Evolutionary conservation across 2,113 vertebrate genomes (phyloP), one percentile per base, ranked within the genome.

Genomic region (Sakesphorus luctuosus): DNA sequence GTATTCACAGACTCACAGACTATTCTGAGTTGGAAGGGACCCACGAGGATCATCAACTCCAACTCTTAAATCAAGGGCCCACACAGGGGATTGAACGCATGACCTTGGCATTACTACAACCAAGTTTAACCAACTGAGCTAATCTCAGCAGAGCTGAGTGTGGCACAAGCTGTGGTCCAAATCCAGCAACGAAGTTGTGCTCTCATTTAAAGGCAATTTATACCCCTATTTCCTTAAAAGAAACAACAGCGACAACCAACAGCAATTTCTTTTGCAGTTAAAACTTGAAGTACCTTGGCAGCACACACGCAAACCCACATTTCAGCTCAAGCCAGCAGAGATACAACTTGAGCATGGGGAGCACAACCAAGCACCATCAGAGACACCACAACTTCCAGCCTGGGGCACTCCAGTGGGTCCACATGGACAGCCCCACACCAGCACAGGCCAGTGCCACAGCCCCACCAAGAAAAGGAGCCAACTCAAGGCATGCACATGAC

Each of bases 371-470:
- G 29, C 29, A 46, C 17, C 43, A 59, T 43, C 43, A 74, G 7
- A 67, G 18, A 63, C 28, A 36, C 13, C 14, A 6, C 11, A 46
- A 38, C 35, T 55, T 55, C 55, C 56, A 71, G 46, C 19, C 52
- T 15, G 19, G 4, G 61, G 9, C 66, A 75, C 35, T 77, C 77
- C 24, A 28, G 8, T 3, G 1, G 11, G 0, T 53, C 71, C 53
- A 28, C 19, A 46, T 3, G 0, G 4, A 55, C 17, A 88, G 43
- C 26, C 18, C 14, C 38, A 52, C 2, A 7, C 8, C 52, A 67
- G 36, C 25, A 82, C 0, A 0, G 35, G 35, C 16, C 49, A 68
- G 10, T 47, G 81, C 11, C 8, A 2, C 11, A 50, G 18, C 11
- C 23, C 23, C 67, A 52, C 43, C 21, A 46, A 31, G n/a, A 78